Conservation (phyloP, 2,113 vertebrate species). For the Ramphastos sulfuratus region DNA sequence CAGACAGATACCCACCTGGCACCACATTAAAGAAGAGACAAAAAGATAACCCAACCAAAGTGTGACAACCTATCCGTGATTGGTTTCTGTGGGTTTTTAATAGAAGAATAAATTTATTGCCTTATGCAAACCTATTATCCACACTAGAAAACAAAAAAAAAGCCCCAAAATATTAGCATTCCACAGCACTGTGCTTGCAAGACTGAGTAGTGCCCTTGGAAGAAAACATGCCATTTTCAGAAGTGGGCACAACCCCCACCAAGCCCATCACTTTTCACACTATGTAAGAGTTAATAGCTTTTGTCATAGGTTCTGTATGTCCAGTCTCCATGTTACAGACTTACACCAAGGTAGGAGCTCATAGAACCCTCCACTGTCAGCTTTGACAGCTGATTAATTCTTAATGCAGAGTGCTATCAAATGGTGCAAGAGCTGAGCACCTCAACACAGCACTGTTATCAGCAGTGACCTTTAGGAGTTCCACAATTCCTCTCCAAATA, state of each 20-base stretch:
- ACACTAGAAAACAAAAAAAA: background rate
- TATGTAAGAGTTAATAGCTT: background rate
- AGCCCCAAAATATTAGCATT: background rate
- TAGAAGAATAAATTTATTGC: background rate
- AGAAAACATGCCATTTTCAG: background rate
- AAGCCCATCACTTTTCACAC: too few species aligned
- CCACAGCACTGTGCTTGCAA: background rate
- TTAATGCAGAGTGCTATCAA: background rate
- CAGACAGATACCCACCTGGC: background rate
- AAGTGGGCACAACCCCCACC: background rate
- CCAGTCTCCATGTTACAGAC: background rate
- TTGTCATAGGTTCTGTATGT: background rate
- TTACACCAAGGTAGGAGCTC: background rate
- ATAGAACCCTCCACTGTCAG: background rate
- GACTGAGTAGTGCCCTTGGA: background rate
- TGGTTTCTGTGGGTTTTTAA: background rate
- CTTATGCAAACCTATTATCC: background rate
- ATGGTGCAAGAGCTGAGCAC: fast-evolving
- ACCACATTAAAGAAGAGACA: background rate
- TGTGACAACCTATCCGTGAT: background rate
- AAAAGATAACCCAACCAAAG: background rate
- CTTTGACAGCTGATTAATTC: background rate
- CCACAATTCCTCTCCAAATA: background rate
- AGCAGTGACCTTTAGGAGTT: background rate
- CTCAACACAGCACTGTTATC: background rate